Evolutionary conservation across 2,113 vertebrate genomes (phyloP).

Genomic region (Oncorhynchus clarkii): DNA sequence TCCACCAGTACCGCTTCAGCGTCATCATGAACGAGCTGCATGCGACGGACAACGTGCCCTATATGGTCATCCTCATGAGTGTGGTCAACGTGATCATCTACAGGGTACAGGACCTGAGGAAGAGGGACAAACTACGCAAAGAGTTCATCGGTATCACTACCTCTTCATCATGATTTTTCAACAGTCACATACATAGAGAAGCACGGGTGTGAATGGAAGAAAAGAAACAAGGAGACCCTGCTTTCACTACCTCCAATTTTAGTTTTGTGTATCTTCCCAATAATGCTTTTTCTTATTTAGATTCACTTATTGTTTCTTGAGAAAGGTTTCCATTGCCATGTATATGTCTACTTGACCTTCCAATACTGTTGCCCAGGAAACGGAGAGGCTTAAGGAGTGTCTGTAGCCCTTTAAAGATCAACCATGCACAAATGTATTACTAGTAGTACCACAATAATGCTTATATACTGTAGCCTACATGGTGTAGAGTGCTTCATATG

Average conservation of each 20-base stretch:
- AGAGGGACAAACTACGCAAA: conserved; percentile 80
- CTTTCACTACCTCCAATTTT: not conserved
- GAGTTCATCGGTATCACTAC: conserved; percentile 83
- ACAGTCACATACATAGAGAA: too few species aligned
- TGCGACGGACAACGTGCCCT: conserved; percentile 79
- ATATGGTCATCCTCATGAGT: conserved; percentile 83
- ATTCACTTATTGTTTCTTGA: too few species aligned
- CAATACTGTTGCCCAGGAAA: too few species aligned
- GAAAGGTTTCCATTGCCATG: too few species aligned
- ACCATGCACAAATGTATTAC: too few species aligned
- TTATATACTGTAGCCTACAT: too few species aligned
- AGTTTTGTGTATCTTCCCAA: too few species aligned
- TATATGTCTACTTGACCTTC: too few species aligned
- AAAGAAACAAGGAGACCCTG: not conserved
- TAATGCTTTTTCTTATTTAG: not conserved
- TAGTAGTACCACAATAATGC: too few species aligned
- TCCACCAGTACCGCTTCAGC: conserved; percentile 91
- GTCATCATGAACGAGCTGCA: conserved; percentile 87
- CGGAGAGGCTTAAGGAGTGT: too few species aligned
- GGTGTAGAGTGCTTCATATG: too few species aligned
- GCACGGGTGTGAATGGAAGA: conserved; percentile 11
- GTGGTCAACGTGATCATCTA: conserved; percentile 86
- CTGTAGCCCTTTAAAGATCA: too few species aligned
- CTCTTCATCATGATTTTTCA: not conserved
- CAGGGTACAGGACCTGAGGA: conserved; percentile 79